Evolutionary conservation across 2,888 invertebrate genomes (phyloP).

Genomic region (Antheraea assamensis): DNA sequence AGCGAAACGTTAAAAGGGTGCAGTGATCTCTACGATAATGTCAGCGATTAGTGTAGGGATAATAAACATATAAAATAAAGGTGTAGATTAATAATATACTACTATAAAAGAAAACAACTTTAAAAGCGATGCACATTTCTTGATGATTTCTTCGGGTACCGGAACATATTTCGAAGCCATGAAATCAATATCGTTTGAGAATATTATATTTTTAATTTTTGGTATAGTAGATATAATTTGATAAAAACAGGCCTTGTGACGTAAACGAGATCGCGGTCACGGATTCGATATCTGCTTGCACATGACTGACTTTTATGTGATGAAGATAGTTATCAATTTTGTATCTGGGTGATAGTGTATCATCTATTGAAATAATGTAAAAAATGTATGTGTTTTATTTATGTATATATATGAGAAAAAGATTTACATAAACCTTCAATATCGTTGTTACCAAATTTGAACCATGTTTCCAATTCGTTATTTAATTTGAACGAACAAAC

Average conservation of each 20-base stretch:
- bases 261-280: too few relatives aligned
- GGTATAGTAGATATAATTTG: too few relatives aligned
- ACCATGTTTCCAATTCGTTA: background rate
- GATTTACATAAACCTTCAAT: too few relatives aligned
- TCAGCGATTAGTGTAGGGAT: conserved; percentile 50
- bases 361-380: too few relatives aligned
- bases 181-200: background rate
- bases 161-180: background rate
- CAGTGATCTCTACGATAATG: conserved; percentile 62
- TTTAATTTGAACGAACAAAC: conserved; percentile 5
- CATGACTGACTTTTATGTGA: too few relatives aligned
- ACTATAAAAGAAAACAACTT: background rate
- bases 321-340: too few relatives aligned
- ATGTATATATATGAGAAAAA: too few relatives aligned
- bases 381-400: too few relatives aligned
- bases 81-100: conserved; percentile 2
- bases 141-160: background rate
- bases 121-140: background rate
- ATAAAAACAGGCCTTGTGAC: too few relatives aligned
- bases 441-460: too few relatives aligned
- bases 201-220: background rate
- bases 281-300: too few relatives aligned
- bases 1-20: conserved; percentile 77
- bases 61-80: conserved; percentile 70
- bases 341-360: too few relatives aligned